Percentiles rank a stretch among this genome's conserved stretches.
Evolutionary conservation across 92 coral and sea anemone genomes (phyloP).

Genomic region (Epizoanthus stellaris): DNA sequence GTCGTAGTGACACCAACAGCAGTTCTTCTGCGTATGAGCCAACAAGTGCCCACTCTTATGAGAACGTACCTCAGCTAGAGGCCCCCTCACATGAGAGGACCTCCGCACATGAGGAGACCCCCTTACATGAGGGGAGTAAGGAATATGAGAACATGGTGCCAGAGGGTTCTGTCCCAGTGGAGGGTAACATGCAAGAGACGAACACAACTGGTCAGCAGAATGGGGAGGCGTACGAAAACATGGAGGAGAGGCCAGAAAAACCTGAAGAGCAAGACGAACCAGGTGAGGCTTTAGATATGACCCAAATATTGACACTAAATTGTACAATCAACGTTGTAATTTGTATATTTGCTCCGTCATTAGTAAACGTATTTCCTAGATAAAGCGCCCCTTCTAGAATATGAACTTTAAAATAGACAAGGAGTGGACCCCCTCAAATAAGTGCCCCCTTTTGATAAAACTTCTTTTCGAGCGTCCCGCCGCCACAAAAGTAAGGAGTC

Average conservation of each 20-base stretch:
- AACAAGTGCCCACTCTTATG: constrained; percentile 5
- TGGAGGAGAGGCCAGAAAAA: constrained; percentile 5
- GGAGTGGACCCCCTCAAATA: no score
- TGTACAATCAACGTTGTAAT: no score
- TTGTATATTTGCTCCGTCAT: no score
- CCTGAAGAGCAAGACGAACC: constrained; percentile 8
- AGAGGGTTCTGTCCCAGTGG: background rate
- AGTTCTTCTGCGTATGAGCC: background rate
- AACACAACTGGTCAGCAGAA: background rate
- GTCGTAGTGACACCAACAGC: constrained; percentile 1
- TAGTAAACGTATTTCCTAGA: no score
- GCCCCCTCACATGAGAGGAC: background rate
- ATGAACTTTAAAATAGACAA: no score
- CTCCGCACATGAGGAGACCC: background rate
- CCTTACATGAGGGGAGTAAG: constrained; percentile 5
- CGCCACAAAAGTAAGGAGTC: no score
- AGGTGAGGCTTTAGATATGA: background rate
- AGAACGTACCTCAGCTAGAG: constrained; percentile 15
- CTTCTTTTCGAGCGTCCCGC: no score
- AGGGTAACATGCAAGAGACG: background rate
- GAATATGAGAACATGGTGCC: constrained; percentile 22
- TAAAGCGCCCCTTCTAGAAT: no score
- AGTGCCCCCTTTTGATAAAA: no score
- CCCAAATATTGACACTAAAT: background rate
- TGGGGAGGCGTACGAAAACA: constrained; percentile 7